phyloP scores from a whole-genome alignment of 2,113 vertebrate genomes.

The Parus major region DNA sequence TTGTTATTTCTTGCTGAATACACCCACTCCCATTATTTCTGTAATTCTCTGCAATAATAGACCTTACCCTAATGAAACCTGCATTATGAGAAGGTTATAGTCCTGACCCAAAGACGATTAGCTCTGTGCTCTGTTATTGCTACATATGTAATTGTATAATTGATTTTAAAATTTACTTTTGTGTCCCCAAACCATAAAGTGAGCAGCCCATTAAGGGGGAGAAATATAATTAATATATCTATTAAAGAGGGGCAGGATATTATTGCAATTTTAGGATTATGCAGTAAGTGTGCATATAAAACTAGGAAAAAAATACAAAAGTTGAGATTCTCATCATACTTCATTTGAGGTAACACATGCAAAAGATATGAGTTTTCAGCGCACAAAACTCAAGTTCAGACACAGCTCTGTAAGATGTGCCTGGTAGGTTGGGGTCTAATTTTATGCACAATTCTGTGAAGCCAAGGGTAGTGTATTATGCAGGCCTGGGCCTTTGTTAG shows the following conservation, averaged over 20 bases:
- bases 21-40: slow-evolving; percentile 82
- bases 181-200: slow-evolving; percentile 67
- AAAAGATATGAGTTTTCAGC: not conserved
- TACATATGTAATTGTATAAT: slow-evolving; percentile 87
- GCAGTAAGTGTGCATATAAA: not conserved
- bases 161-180: slow-evolving; percentile 83
- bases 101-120: slow-evolving; percentile 81
- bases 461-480: not conserved
- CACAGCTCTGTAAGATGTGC: not conserved
- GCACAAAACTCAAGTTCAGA: not conserved
- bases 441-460: not conserved
- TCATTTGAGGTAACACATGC: not conserved
- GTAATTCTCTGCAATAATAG: slow-evolving; percentile 77
- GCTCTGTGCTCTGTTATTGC: slow-evolving; percentile 74
- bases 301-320: not conserved
- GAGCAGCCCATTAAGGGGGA: slow-evolving; percentile 66
- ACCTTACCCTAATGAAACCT: slow-evolving; percentile 84
- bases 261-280: slow-evolving; percentile 5
- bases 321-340: not conserved
- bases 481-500: not conserved
- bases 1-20: slow-evolving; percentile 86
- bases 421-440: not conserved
- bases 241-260: not conserved
- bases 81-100: slow-evolving; percentile 79
- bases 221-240: slow-evolving; percentile 75